Conservation (phyloP, 2,888 invertebrate genomes). For the Tinea trinotella region DNA sequence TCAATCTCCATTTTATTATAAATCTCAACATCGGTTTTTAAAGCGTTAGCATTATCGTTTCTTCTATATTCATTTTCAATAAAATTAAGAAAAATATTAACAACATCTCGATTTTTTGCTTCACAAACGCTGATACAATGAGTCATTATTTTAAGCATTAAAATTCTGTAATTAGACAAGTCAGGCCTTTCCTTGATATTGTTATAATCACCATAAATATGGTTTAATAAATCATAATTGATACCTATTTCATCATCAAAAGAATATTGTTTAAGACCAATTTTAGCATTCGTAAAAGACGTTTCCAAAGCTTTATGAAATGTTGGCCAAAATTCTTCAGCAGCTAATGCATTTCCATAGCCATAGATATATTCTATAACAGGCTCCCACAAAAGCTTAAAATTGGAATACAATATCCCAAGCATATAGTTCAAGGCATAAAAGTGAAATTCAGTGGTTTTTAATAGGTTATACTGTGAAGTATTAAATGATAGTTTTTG, state of each 20-base stretch:
- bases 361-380: constrained; percentile 81
- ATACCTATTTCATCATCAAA: constrained; percentile 50
- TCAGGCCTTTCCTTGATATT: constrained; percentile 75
- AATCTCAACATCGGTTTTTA: constrained; percentile 72
- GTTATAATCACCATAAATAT: constrained; percentile 48
- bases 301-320: constrained; percentile 74
- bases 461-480: constrained; percentile 69
- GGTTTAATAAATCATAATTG: constrained; percentile 37
- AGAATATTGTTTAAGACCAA: constrained; percentile 41
- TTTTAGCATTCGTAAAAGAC: constrained; percentile 59
- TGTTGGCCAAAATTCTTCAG: constrained; percentile 80
- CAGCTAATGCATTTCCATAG: constrained; percentile 76
- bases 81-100: constrained; percentile 85
- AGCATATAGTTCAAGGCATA: constrained; percentile 84
- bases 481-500: constrained; percentile 80
- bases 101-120: constrained; percentile 84
- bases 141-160: constrained; percentile 86
- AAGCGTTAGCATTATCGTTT: constrained; percentile 46
- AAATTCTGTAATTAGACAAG: constrained; percentile 80
- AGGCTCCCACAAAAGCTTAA: constrained; percentile 92
- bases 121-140: constrained; percentile 83
- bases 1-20: constrained; percentile 50
- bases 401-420: constrained; percentile 88
- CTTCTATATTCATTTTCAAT: constrained; percentile 74
- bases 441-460: constrained; percentile 71